phyloP scores from a whole-genome alignment of 2,113 vertebrate species.

The Uria lomvia region DNA sequence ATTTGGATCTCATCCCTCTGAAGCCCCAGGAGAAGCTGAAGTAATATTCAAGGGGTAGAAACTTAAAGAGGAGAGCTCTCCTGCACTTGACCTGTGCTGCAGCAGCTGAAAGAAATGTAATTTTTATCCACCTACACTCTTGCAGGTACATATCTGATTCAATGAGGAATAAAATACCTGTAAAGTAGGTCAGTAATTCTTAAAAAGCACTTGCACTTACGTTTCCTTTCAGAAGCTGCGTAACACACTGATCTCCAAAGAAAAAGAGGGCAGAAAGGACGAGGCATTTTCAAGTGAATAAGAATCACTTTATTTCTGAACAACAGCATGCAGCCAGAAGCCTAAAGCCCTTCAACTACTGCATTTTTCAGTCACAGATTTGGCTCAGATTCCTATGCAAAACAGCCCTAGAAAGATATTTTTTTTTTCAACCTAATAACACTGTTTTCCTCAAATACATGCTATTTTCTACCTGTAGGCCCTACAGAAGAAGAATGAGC shows the following conservation, averaged over 20 bases:
- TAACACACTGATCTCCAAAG: neutral
- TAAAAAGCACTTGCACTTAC: neutral
- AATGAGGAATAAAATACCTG: neutral
- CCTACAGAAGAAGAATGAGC: neutral
- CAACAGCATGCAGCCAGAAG: neutral
- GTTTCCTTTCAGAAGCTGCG: neutral
- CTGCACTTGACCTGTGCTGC: neutral
- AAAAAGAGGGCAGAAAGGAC: neutral
- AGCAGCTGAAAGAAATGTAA: neutral
- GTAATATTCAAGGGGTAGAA: neutral
- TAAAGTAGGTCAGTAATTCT: conserved; percentile 37
- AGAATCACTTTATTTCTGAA: neutral
- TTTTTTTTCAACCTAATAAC: neutral
- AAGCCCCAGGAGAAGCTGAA: neutral
- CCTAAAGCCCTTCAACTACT: neutral
- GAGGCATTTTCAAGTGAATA: neutral
- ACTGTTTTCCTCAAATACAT: neutral
- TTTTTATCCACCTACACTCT: neutral
- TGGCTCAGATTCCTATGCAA: neutral
- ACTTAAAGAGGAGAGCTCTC: neutral
- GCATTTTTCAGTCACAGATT: neutral
- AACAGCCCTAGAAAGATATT: neutral
- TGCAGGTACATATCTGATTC: neutral
- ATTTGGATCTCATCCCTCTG: neutral
- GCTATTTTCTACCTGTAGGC: neutral